Conservation (phyloP, 2,113 vertebrate genomes). For the Baryphthengus martii region DNA sequence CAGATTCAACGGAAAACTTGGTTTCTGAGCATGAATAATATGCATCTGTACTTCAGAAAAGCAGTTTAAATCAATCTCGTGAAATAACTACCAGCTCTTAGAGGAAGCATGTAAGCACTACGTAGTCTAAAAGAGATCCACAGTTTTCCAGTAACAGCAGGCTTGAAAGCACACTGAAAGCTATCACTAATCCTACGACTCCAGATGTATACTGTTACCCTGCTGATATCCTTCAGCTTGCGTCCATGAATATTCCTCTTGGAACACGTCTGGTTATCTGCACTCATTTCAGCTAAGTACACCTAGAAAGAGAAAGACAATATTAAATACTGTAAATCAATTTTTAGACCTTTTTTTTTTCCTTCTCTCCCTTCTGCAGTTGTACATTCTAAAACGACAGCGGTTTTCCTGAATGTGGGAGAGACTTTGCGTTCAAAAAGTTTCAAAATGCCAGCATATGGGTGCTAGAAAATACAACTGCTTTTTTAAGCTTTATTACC, state of each 20-base stretch:
- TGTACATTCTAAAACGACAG: background rate
- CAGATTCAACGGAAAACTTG: background rate
- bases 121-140: background rate
- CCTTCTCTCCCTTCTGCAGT: background rate
- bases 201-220: constrained; percentile 75
- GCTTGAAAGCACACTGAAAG: background rate
- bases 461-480: background rate
- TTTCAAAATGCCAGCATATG: background rate
- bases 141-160: background rate
- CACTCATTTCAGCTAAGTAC: constrained; percentile 95
- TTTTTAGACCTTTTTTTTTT: background rate
- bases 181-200: background rate
- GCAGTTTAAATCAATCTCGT: background rate
- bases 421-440: background rate
- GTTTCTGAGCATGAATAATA: background rate
- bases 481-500: constrained; percentile 70
- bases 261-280: constrained; percentile 91
- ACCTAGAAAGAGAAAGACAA: constrained; percentile 76
- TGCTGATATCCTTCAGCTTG: constrained; percentile 89
- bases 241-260: constrained; percentile 96
- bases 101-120: background rate
- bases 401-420: background rate
- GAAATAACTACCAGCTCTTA: background rate
- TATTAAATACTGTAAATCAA: background rate
- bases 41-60: background rate